Evolutionary conservation across 2,888 invertebrate genomes (phyloP).

Genomic region (Drosophila koepferae): DNA sequence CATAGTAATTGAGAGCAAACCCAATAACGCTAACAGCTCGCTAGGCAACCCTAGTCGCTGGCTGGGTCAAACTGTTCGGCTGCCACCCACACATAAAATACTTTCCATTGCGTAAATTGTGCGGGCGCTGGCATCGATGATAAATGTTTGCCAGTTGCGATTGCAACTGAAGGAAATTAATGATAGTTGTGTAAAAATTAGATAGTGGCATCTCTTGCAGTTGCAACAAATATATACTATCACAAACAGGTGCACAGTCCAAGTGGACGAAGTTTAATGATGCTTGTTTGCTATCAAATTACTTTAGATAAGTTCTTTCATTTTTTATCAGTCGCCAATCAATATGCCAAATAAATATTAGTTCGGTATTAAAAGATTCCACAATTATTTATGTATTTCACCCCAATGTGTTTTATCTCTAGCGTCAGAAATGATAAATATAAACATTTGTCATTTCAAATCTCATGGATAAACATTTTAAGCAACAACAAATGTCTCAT

Average conservation of each 20-base stretch:
- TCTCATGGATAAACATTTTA: slow-evolving; percentile 5
- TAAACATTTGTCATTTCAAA: slow-evolving; percentile 4
- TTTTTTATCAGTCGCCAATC: not conserved
- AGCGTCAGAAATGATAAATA: slow-evolving; percentile 1
- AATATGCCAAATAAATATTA: not conserved
- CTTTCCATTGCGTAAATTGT: slow-evolving; percentile 71
- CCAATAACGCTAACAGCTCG: slow-evolving; percentile 45
- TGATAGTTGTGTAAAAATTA: too few species aligned
- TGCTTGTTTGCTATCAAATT: slow-evolving; percentile 3
- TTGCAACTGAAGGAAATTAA: slow-evolving; percentile 61
- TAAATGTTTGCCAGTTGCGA: slow-evolving; percentile 65
- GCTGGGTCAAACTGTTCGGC: slow-evolving; percentile 28
- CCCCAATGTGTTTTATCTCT: not conserved
- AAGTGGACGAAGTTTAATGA: slow-evolving; percentile 28
- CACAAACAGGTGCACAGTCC: slow-evolving; percentile 40
- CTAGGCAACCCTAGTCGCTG: slow-evolving; percentile 23
- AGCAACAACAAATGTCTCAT: not conserved
- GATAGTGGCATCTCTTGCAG: slow-evolving; percentile 33
- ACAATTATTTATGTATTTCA: not conserved
- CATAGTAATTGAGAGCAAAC: slow-evolving; percentile 54
- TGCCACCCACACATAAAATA: slow-evolving; percentile 59
- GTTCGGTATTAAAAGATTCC: not conserved
- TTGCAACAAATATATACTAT: slow-evolving; percentile 13
- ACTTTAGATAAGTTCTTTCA: not conserved
- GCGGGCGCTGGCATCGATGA: slow-evolving; percentile 58